phyloP scores from a whole-genome alignment of 2,113 vertebrate species.

The Rattus rattus region DNA sequence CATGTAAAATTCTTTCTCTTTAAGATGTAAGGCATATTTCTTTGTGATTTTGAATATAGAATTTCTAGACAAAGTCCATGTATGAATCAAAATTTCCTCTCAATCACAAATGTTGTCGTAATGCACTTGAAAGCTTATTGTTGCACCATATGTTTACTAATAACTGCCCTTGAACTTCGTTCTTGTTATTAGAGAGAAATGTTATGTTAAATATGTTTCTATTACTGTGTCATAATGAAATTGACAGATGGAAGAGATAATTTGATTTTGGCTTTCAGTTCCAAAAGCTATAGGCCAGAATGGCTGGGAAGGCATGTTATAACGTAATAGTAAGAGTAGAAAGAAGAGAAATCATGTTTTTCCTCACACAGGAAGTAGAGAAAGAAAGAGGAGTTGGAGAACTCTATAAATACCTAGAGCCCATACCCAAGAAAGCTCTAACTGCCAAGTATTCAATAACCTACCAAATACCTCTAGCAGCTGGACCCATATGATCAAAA shows the following conservation, averaged over 20 bases:
- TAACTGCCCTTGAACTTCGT: not conserved
- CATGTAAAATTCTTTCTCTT: not conserved
- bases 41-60: not conserved
- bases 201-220: not conserved
- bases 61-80: not conserved
- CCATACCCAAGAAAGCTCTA: not conserved
- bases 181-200: not conserved
- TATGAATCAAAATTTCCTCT: not conserved
- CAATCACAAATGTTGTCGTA: not conserved
- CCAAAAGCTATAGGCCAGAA: not conserved
- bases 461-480: not conserved
- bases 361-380: not conserved
- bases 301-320: not conserved
- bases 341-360: not conserved
- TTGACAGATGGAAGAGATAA: not conserved
- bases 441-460: not conserved
- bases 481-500: not conserved
- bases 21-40: not conserved
- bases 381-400: not conserved
- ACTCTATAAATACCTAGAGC: not conserved
- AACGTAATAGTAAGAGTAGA: not conserved
- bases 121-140: not conserved
- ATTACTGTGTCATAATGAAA: not conserved
- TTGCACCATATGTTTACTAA: not conserved
- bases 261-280: not conserved